A percentile compares a stretch with the other conserved stretches of the same genome.
Conservation (phyloP, 30 jellyfish, hydroid and myxozoan genomes). For the Cassiopea andromeda region DNA sequence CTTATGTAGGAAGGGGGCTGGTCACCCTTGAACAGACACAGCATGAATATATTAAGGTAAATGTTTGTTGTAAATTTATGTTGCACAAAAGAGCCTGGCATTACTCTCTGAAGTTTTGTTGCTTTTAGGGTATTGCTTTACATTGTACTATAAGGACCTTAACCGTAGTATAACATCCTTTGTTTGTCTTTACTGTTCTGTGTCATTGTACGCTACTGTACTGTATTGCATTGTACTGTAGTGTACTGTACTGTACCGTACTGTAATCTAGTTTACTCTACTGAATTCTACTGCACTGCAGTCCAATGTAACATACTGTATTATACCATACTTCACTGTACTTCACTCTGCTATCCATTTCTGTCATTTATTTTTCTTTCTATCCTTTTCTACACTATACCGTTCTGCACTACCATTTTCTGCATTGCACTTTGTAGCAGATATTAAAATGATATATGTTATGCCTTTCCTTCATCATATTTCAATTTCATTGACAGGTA, state of each 20-base stretch:
- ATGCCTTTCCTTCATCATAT: not conserved
- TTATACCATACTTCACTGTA: not conserved
- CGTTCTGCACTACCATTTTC: not conserved
- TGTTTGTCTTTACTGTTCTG: not conserved
- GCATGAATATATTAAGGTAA: constrained; percentile 95
- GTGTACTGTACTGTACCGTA: not conserved
- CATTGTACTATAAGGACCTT: not conserved
- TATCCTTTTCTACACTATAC: not conserved
- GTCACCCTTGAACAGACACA: constrained; percentile 92
- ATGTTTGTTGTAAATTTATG: too few relatives aligned
- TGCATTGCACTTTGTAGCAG: not conserved
- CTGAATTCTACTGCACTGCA: not conserved
- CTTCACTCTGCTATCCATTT: not conserved
- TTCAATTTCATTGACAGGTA: constrained; percentile 41
- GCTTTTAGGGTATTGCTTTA: not conserved
- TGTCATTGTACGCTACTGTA: not conserved
- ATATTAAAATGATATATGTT: too few relatives aligned
- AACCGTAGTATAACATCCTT: not conserved
- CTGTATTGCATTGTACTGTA: not conserved
- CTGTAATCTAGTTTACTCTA: not conserved
- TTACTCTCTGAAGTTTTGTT: not conserved
- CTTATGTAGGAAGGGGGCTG: constrained; percentile 92
- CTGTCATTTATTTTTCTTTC: not conserved
- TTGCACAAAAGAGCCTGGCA: not conserved
- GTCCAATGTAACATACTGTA: not conserved